Evolutionary conservation across 2,888 invertebrate species (phyloP).

Genomic region (Charanyca ferruginea): DNA sequence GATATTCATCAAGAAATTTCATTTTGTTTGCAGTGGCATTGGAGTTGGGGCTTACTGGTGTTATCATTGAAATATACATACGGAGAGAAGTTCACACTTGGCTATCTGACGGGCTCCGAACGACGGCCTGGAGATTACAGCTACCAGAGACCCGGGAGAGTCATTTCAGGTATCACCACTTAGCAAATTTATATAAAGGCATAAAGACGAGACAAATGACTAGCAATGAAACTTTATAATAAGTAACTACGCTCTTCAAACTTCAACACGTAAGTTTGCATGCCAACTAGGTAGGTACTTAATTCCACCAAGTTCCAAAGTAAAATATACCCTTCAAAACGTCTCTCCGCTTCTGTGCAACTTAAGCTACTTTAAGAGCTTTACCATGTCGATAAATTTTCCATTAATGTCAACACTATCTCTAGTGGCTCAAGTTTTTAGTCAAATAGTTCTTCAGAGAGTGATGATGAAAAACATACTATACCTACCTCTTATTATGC

Average conservation of each 20-base stretch:
- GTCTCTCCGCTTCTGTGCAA: constrained; percentile 52
- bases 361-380: constrained; percentile 66
- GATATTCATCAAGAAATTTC: constrained; percentile 10
- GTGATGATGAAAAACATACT: constrained; percentile 18
- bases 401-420: constrained; percentile 66
- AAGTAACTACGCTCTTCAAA: constrained; percentile 40
- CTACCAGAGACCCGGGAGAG: constrained; percentile 94
- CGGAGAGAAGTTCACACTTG: constrained; percentile 93
- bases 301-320: constrained; percentile 38
- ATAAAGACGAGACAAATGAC: constrained; percentile 39
- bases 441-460: constrained; percentile 24
- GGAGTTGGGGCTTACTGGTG: constrained; percentile 78
- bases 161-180: constrained; percentile 86
- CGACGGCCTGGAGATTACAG: constrained; percentile 94
- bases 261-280: constrained; percentile 48
- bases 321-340: constrained; percentile 50
- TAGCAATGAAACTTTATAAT: constrained; percentile 32
- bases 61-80: constrained; percentile 69
- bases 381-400: constrained; percentile 72
- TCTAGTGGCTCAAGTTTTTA: constrained; percentile 43
- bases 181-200: constrained; percentile 29
- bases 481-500: constrained; percentile 4
- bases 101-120: constrained; percentile 96
- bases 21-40: constrained; percentile 80
- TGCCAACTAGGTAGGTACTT: constrained; percentile 53